Base-by-base conservation (phyloP, 2,888 invertebrate species). In the Cremastinae sp. region DNA sequence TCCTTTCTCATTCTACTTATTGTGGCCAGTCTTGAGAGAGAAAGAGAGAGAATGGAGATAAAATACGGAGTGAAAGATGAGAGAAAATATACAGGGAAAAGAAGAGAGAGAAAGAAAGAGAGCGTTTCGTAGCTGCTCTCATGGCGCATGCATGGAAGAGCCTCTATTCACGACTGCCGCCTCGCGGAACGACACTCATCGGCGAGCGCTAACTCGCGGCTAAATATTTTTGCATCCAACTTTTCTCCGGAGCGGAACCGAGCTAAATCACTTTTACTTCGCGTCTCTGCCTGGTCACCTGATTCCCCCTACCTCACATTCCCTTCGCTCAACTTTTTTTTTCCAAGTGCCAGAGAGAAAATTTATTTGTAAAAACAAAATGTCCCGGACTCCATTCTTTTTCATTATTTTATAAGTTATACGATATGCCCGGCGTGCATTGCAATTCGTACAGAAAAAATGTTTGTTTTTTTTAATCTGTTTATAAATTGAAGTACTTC, bases 171-270 rank as follows among this genome's bases (percentile, higher is more conserved):
- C 56, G 65, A 72, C 54, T 59, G 49, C 69, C 58, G 78, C 62
- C 69, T 73, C 64, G 51, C 69, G 64, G 53, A 69, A 68, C 61
- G 74, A 69, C 72, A 76, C 76, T 76, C 69, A 66, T 62, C 61
- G 66, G 20, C 54, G 45, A 20, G 49, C 69, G 28, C 62, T 64
- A 18, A 51, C 47, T 61, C 66, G 56, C 16, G 45, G 68, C 22
- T 68, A 68, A 64, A 71, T 61, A 75, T 72, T 65, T 72, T 49
- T 51, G 72, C 69, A 64, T 28, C 53, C 59, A 45, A 62, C 36
- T 51, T 28, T 66, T 12, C 58, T 53, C 45, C 62, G 43, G n/a
- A 38, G 62, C 38, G 56, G 56, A 75, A 70, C 34, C 38, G 68
- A 64, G 69, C 72, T 66, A 56, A 49, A 54, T 61, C 49, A 22